Percentiles rank a stretch among this genome's conserved stretches.
Conservation (phyloP, 2,888 invertebrate genomes). For the Eudasyphora cyanicolor region DNA sequence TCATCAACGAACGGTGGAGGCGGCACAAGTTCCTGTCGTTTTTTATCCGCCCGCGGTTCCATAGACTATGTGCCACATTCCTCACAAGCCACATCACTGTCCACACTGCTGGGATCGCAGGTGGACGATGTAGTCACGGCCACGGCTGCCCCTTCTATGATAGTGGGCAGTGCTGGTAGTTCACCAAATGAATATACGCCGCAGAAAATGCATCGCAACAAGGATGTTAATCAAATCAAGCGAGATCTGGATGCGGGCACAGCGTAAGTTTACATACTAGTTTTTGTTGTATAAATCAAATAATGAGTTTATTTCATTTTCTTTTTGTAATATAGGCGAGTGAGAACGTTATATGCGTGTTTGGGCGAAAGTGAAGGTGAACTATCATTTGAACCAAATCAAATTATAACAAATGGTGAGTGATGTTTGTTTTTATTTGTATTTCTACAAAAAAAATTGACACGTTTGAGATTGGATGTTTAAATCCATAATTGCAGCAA, state of each 20-base stretch:
- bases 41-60: constrained; percentile 72
- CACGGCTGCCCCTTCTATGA: constrained; percentile 74
- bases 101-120: constrained; percentile 74
- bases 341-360: constrained; percentile 97
- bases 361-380: constrained; percentile 98
- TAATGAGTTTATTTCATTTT: not conserved
- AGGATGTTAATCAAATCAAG: constrained; percentile 79
- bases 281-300: not conserved
- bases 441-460: not conserved
- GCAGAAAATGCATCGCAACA: constrained; percentile 83
- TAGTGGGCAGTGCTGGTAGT: constrained; percentile 70
- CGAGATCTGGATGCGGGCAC: constrained; percentile 78
- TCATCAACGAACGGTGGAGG: constrained; percentile 82
- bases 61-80: constrained; percentile 76
- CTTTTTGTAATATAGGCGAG: constrained; percentile 83
- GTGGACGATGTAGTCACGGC: constrained; percentile 77
- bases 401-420: constrained; percentile 97
- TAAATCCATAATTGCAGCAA: no score
- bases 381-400: constrained; percentile 98
- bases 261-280: constrained; percentile 74
- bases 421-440: constrained; percentile 1
- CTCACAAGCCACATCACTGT: constrained; percentile 75
- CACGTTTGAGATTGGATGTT: not conserved
- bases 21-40: constrained; percentile 66
- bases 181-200: constrained; percentile 73